These are phyloP conservation scores for Agrochola litura DNA, from an alignment of 2,888 invertebrate species.

Conservation along the genomic window DNA sequence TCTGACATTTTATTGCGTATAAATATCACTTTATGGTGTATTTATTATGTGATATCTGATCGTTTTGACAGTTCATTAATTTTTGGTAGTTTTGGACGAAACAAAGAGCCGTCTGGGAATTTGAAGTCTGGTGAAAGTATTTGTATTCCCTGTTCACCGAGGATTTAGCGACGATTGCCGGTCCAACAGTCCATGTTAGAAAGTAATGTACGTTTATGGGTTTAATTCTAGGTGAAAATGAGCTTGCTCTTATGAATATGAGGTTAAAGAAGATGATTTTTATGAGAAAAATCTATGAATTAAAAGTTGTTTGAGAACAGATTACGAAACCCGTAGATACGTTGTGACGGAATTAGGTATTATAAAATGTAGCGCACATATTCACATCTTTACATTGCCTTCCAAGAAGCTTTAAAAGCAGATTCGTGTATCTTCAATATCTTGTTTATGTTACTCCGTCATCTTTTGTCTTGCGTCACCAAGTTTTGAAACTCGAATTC, in stretches of 20 bases:
- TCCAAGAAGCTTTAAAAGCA: not conserved
- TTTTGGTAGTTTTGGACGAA: slow-evolving; percentile 5
- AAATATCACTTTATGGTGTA: slow-evolving; percentile 59
- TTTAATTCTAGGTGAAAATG: not conserved
- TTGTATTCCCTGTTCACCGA: not conserved
- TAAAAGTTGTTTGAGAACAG: no score
- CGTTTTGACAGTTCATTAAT: slow-evolving; percentile 42
- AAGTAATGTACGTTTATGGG: not conserved
- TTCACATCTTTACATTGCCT: not conserved
- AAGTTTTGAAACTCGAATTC: slow-evolving; percentile 27
- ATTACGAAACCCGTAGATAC: no score
- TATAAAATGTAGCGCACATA: not conserved
- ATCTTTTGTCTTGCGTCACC: slow-evolving; percentile 12
- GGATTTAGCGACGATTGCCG: not conserved
- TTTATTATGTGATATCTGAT: slow-evolving; percentile 47
- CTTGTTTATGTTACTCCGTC: not conserved
- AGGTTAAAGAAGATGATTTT: no score
- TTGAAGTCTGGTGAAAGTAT: not conserved
- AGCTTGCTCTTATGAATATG: not conserved
- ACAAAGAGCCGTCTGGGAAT: slow-evolving; percentile 7
- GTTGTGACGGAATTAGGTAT: no score
- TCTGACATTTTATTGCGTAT: slow-evolving; percentile 59
- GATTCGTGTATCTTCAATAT: not conserved
- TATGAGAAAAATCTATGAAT: no score
- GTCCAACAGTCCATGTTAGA: not conserved